A percentile compares a stretch with the other conserved stretches of the same genome.
phyloP scores from a whole-genome alignment of 2,888 invertebrate genomes.

The Colostygia pectinataria region DNA sequence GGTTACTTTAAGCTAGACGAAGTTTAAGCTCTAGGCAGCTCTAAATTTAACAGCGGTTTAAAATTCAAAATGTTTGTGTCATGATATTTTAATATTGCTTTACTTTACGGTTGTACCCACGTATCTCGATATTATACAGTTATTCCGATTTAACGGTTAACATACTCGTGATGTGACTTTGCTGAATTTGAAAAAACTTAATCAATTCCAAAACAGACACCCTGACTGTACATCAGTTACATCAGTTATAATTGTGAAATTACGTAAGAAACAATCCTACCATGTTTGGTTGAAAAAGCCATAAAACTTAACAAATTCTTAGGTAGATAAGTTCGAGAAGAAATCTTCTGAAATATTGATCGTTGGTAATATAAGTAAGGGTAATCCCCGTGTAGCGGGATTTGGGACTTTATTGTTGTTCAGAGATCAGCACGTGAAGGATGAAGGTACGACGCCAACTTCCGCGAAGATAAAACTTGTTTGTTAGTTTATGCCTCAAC shows the following conservation, averaged over 20 bases:
- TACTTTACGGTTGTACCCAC: background rate
- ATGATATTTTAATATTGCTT: background rate
- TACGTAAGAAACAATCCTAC: no score
- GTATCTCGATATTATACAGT: no score
- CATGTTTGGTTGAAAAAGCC: no score
- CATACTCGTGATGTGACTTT: no score
- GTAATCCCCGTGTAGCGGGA: conserved; percentile 52
- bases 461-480: conserved; percentile 75
- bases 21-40: conserved; percentile 5
- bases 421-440: conserved; percentile 73
- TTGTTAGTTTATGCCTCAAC: conserved; percentile 65
- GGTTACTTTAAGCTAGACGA: conserved; percentile 5
- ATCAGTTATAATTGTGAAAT: no score
- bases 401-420: conserved; percentile 69
- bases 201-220: background rate
- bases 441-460: conserved; percentile 74
- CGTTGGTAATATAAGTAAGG: conserved; percentile 35
- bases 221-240: no score
- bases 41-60: background rate
- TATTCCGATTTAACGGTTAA: background rate
- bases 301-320: background rate
- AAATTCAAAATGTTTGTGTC: background rate
- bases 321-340: background rate
- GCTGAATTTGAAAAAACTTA: background rate
- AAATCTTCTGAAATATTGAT: conserved; percentile 25